Evolutionary conservation across 2,888 invertebrate genomes (phyloP).

Genomic region (Disparrhopalites patrizii): DNA sequence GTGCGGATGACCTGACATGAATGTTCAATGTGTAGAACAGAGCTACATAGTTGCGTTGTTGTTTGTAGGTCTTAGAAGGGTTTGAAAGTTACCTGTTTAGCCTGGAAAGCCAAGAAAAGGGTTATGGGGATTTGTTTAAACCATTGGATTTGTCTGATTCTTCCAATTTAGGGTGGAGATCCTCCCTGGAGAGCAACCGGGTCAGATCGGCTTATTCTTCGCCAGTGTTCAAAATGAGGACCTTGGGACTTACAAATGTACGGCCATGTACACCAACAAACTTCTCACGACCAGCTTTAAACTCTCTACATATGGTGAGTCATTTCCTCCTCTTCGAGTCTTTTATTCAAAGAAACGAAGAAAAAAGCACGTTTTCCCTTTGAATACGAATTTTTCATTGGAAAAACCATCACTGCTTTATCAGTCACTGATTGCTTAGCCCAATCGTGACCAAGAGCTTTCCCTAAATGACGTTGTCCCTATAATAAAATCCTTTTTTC

Average conservation of each 20-base stretch:
- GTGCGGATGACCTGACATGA: neutral
- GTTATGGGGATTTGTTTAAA: no score
- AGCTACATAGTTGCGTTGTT: neutral
- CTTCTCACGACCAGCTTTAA: conserved; percentile 37
- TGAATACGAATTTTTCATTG: no score
- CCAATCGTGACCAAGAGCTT: no score
- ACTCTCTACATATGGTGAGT: conserved; percentile 43
- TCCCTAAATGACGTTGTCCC: no score
- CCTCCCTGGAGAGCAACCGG: conserved; percentile 37
- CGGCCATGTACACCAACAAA: conserved; percentile 66
- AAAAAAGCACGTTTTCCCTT: no score
- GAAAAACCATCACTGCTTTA: no score
- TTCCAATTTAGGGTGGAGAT: conserved; percentile 37
- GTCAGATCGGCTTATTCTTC: conserved; percentile 41
- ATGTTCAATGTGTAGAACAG: neutral
- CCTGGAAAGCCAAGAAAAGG: neutral
- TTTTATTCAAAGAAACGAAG: no score
- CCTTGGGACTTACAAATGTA: conserved; percentile 55
- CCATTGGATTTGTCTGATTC: neutral
- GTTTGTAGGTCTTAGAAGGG: neutral
- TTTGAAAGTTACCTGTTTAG: no score
- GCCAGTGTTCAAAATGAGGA: conserved; percentile 43
- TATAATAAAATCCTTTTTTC: no score
- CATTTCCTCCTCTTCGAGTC: no score
- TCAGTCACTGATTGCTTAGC: no score